Conservation (phyloP, 2,888 invertebrate species). For the Hyles lineata region DNA sequence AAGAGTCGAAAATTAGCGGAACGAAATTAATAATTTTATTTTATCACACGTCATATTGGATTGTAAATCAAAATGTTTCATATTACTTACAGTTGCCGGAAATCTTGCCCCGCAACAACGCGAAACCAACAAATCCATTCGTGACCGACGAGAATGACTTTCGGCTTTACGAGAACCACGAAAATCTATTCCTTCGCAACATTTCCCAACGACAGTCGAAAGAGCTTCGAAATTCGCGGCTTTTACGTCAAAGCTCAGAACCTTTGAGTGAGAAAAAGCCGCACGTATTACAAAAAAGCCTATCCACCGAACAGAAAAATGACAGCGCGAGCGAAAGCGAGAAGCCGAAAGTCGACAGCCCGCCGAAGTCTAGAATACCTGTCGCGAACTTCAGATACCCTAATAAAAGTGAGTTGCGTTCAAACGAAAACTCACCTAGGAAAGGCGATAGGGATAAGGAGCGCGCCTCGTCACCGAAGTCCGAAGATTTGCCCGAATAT, state of each 20-base stretch:
- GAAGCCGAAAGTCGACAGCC: slow-evolving; percentile 54
- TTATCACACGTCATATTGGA: too few species aligned
- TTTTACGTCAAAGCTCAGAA: slow-evolving; percentile 74
- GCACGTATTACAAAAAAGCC: slow-evolving; percentile 66
- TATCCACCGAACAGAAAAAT: slow-evolving; percentile 71
- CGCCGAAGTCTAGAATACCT: slow-evolving; percentile 74
- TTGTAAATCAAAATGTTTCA: background rate
- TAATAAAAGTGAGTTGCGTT: slow-evolving; percentile 70
- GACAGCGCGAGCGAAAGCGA: slow-evolving; percentile 49
- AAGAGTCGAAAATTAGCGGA: too few species aligned
- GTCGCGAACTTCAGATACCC: slow-evolving; percentile 80
- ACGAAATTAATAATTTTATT: too few species aligned
- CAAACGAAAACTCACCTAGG: slow-evolving; percentile 70
- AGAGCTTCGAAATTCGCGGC: slow-evolving; percentile 67
- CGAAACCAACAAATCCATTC: slow-evolving; percentile 70
- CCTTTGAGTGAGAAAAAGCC: slow-evolving; percentile 68
- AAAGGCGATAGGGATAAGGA: slow-evolving; percentile 49
- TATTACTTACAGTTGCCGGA: slow-evolving; percentile 66
- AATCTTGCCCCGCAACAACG: slow-evolving; percentile 68
- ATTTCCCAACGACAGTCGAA: slow-evolving; percentile 75
- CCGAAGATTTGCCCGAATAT: slow-evolving; percentile 70
- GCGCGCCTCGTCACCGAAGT: slow-evolving; percentile 36
- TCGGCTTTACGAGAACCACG: slow-evolving; percentile 76
- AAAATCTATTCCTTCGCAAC: slow-evolving; percentile 73
- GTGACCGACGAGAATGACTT: slow-evolving; percentile 62